Evolutionary conservation across 2,797 vertebrate species (phyloP).

Genomic region (Antrozous pallidus): DNA sequence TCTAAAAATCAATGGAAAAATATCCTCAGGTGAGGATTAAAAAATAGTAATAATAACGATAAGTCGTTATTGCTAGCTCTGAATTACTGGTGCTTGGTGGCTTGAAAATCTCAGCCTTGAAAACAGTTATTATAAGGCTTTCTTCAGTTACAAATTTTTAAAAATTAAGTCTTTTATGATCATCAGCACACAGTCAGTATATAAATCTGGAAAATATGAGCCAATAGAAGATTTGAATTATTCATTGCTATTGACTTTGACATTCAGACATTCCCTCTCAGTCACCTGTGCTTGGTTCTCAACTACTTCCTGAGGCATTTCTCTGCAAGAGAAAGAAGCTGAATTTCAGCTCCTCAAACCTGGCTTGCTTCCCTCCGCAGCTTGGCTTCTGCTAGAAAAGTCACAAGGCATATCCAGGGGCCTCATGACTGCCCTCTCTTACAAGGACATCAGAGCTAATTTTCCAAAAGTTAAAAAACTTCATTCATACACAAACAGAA

Average conservation of each 20-base stretch:
- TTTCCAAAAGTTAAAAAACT: not conserved
- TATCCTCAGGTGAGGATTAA: too few relatives aligned
- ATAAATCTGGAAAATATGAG: not conserved
- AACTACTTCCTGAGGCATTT: not conserved
- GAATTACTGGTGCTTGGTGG: not conserved
- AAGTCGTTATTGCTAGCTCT: not conserved
- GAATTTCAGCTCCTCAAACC: not conserved
- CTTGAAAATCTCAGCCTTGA: not conserved
- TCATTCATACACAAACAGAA: not conserved
- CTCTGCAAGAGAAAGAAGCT: not conserved
- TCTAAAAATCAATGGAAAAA: not conserved
- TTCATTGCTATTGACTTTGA: not conserved
- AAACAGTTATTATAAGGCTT: not conserved
- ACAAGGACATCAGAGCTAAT: not conserved
- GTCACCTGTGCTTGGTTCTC: not conserved
- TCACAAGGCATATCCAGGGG: not conserved
- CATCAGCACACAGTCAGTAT: not conserved
- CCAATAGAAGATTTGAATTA: not conserved
- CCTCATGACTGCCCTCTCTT: not conserved
- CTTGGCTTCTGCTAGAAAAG: not conserved
- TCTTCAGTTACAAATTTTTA: not conserved
- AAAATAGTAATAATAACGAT: not conserved
- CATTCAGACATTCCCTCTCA: not conserved
- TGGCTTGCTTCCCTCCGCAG: not conserved
- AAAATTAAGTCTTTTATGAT: not conserved